Conservation (phyloP, 1,140 invertebrate genomes). For the Muscidifurax raptorellus region DNA sequence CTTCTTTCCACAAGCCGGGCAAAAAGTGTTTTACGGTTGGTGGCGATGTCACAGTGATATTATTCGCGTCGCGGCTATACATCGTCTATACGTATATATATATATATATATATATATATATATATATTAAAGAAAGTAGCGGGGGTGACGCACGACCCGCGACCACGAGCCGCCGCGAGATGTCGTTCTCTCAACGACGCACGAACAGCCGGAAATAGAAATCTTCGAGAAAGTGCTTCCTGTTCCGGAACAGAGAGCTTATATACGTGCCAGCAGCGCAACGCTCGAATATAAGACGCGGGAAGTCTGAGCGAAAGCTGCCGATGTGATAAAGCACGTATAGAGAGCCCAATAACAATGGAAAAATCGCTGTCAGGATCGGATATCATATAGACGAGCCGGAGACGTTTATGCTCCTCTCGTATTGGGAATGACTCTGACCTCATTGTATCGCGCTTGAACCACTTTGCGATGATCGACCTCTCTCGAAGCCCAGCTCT, state of each 20-base stretch:
- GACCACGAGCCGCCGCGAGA: not conserved
- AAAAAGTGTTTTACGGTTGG: not conserved
- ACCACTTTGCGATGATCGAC: not conserved
- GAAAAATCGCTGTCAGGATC: slow-evolving; percentile 37
- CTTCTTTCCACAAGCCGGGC: not conserved
- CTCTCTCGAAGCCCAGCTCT: not conserved
- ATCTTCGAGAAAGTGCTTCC: slow-evolving; percentile 36
- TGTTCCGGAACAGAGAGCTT: slow-evolving; percentile 32
- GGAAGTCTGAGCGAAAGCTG: not conserved
- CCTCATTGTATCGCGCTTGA: not conserved
- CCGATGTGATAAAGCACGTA: slow-evolving; percentile 43
- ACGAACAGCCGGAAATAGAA: slow-evolving; percentile 39
- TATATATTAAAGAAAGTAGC: not conserved
- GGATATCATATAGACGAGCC: not conserved
- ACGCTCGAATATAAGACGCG: not conserved
- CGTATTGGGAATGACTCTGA: not conserved
- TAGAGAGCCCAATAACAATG: slow-evolving; percentile 20
- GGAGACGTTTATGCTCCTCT: not conserved
- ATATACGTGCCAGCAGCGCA: not conserved
- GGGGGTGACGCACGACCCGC: too few relatives aligned
- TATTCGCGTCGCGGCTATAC: not conserved
- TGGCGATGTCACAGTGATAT: not conserved
- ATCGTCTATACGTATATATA: too few relatives aligned
- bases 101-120: too few relatives aligned
- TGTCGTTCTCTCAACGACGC: not conserved